A percentile compares a stretch with the other conserved stretches of the same genome.
These are phyloP conservation scores for Parazoanthus darwini DNA, from an alignment of 92 coral and sea anemone genomes.

Conservation along the genomic window DNA sequence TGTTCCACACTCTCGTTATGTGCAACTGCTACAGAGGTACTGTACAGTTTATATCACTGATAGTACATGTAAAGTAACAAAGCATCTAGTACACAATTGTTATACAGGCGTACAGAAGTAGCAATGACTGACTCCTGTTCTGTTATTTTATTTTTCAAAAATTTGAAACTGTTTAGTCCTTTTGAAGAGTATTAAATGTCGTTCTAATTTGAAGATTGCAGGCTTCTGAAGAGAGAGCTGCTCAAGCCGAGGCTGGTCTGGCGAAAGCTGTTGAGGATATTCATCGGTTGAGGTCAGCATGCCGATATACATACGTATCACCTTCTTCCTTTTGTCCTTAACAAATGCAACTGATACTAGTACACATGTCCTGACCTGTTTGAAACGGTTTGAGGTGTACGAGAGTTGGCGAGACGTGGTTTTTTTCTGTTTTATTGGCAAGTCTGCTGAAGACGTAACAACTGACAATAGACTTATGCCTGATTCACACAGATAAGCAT, in stretches of 20 bases:
- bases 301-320: neutral
- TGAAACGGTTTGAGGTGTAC: too few species aligned
- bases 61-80: too few species aligned
- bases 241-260: slow-evolving; percentile 76
- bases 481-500: too few species aligned
- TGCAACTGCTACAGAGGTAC: slow-evolving; percentile 67
- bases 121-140: neutral
- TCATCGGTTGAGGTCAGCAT: slow-evolving; percentile 66
- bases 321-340: too few species aligned
- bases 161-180: neutral
- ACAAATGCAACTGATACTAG: too few species aligned
- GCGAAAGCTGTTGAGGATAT: slow-evolving; percentile 84
- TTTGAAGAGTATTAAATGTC: neutral
- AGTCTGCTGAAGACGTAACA: too few species aligned
- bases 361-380: too few species aligned
- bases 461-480: too few species aligned
- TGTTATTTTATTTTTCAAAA: neutral
- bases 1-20: slow-evolving; percentile 58
- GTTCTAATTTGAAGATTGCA: slow-evolving; percentile 55
- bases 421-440: too few species aligned
- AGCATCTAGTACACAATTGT: neutral
- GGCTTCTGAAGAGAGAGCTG: slow-evolving; percentile 75
- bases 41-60: neutral
- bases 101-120: too few species aligned
- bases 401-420: too few species aligned